Base-by-base conservation (phyloP, 1,140 invertebrate genomes). In the Drosophila quadrilineata region DNA sequence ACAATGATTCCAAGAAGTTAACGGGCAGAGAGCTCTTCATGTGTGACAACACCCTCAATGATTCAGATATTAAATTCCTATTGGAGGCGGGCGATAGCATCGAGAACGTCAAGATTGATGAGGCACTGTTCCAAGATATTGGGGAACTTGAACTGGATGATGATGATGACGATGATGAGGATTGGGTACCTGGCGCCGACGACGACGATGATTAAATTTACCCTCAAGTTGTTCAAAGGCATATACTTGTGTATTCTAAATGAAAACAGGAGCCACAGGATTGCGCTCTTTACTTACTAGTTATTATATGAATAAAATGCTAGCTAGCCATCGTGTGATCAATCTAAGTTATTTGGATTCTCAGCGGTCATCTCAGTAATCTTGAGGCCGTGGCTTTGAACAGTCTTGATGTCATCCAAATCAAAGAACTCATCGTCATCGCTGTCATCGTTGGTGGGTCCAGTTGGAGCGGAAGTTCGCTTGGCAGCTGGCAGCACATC, bases 61-160 rank as follows among this genome's bases (percentile, higher is more conserved):
- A 98, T 87, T 99, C 97, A 31, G 98, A 99, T 92, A 93, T 99
- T 10, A 96, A 97, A 91, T 99, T 98, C 91, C 91, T 98, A 46
- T 95, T 98, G 90, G 96, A 96, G 92, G 96, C 96, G 95, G 92
- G 91, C 66, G 90, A 88, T 38, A 72, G 89, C 93, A 95, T 94
- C 75, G 97, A 97, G 90, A 92, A 93, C 65, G 96, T 98, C 1
- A 96, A 97, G 91, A 96, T 98, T 12, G 97, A 98, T 91, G 97
- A 98, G 91, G 96, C 96, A 38, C 90, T 98, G 3, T 98, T 98
- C 89, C 96, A 98, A 94, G 96, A 98, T 91, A 89, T 98, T 57
- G 96, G 97, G 71, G 96, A 98, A 89, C 91, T 98, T 24, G 96
- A 97, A 67, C 90, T 98, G 40, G 94, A 94, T 73, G 96, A 96